Percentiles rank a stretch among this genome's conserved stretches.
Conservation (phyloP, 2,113 vertebrate genomes). For the Struthio camelus region DNA sequence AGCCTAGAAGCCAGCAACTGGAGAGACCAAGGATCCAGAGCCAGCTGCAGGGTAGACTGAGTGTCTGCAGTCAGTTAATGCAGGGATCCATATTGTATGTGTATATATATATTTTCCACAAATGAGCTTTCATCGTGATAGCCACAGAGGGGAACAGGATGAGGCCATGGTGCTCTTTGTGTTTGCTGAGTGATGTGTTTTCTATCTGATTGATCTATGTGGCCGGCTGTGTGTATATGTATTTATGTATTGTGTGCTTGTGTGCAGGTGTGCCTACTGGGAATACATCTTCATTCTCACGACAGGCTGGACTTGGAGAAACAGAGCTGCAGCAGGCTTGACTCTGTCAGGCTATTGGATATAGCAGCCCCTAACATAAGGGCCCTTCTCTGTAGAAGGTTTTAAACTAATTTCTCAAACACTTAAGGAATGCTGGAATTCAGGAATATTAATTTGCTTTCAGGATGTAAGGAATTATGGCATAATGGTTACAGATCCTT, state of each 20-base stretch:
- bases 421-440: conserved; percentile 1
- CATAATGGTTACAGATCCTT: not conserved
- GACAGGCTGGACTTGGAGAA: rapidly evolving
- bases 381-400: not conserved
- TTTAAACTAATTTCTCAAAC: not conserved
- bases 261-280: not conserved
- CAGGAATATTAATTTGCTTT: conserved; percentile 2
- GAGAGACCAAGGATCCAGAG: not conserved
- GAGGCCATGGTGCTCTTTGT: not conserved
- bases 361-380: conserved; percentile 12
- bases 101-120: not conserved
- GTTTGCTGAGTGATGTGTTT: not conserved
- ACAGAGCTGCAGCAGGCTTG: not conserved
- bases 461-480: not conserved
- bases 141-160: not conserved
- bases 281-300: not conserved
- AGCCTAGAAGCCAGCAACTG: not conserved
- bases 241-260: rapidly evolving
- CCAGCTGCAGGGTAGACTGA: not conserved
- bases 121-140: not conserved
- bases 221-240: not conserved
- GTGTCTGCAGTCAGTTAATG: not conserved
- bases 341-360: not conserved
- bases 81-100: not conserved
- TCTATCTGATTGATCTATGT: not conserved